phyloP scores from a whole-genome alignment of 2,797 vertebrate species.

The Alauda arvensis region DNA sequence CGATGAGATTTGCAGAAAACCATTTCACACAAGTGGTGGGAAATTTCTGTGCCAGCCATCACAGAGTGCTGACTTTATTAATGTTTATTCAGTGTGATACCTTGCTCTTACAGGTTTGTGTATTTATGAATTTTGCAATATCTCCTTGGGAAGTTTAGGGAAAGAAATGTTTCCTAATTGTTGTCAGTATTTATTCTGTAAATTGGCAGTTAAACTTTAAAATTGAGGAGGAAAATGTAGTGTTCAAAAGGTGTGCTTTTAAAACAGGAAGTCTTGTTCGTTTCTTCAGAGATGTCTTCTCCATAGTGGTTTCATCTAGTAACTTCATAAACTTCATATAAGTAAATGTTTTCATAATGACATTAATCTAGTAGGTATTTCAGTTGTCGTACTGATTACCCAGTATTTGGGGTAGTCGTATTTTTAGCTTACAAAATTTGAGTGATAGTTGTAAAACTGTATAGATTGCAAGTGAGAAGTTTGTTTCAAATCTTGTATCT shows the following conservation, averaged over 20 bases:
- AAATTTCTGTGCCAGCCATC: fast-evolving
- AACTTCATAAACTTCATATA: not conserved
- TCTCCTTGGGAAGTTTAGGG: not conserved
- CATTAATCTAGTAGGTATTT: not conserved
- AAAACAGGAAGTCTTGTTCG: not conserved
- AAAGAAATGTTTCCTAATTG: not conserved
- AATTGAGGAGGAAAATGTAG: not conserved
- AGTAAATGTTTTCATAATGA: not conserved
- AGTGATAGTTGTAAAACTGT: not conserved
- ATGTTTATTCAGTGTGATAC: not conserved
- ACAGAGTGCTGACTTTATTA: not conserved
- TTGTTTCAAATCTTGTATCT: not conserved
- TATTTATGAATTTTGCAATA: not conserved
- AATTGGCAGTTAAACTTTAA: not conserved
- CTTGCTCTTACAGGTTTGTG: not conserved
- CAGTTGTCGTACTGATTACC: not conserved
- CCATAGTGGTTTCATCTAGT: not conserved
- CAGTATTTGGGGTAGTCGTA: not conserved
- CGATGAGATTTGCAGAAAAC: not conserved
- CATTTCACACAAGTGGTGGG: not conserved
- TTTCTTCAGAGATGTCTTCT: not conserved
- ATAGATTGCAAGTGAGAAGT: not conserved
- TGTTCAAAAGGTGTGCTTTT: not conserved
- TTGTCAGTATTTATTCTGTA: not conserved
- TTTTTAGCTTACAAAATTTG: not conserved